Percentiles rank a stretch among this genome's conserved stretches.
phyloP scores from a whole-genome alignment of 2,888 invertebrate species.

The Melieria crassipennis region DNA sequence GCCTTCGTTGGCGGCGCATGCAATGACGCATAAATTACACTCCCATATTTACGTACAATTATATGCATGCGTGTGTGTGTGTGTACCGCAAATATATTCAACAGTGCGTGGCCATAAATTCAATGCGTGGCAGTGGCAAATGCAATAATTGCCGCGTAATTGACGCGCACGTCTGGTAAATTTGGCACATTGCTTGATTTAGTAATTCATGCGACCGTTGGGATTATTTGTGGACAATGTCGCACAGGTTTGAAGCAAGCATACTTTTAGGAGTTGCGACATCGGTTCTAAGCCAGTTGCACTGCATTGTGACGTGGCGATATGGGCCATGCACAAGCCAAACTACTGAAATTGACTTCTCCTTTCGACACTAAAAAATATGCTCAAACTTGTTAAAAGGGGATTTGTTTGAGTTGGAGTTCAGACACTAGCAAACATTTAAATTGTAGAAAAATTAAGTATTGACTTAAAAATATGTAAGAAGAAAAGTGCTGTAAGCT shows the following conservation, averaged over 20 bases:
- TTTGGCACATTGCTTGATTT: not conserved
- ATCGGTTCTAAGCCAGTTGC: not conserved
- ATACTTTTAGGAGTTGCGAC: not conserved
- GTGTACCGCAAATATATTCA: constrained; percentile 16
- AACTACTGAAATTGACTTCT: too few relatives aligned
- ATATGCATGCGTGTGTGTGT: constrained; percentile 11
- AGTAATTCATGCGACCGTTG: too few relatives aligned
- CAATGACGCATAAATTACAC: constrained; percentile 3
- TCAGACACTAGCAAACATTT: too few relatives aligned
- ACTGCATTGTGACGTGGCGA: not conserved
- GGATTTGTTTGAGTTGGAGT: too few relatives aligned
- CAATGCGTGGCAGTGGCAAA: constrained; percentile 6
- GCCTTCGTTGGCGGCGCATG: not conserved
- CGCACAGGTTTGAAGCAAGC: not conserved
- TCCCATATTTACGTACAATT: not conserved
- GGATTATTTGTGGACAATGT: not conserved
- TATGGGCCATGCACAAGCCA: too few relatives aligned
- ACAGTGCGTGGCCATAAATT: not conserved
- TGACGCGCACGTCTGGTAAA: not conserved
- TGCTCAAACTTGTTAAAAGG: too few relatives aligned
- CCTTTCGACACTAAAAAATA: too few relatives aligned
- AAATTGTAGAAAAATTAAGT: too few relatives aligned
- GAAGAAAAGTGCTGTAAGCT: too few relatives aligned
- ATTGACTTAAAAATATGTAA: too few relatives aligned
- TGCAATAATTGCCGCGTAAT: not conserved